Conservation (phyloP, 2,888 invertebrate species). For the Nephrotoma guestfalica region DNA sequence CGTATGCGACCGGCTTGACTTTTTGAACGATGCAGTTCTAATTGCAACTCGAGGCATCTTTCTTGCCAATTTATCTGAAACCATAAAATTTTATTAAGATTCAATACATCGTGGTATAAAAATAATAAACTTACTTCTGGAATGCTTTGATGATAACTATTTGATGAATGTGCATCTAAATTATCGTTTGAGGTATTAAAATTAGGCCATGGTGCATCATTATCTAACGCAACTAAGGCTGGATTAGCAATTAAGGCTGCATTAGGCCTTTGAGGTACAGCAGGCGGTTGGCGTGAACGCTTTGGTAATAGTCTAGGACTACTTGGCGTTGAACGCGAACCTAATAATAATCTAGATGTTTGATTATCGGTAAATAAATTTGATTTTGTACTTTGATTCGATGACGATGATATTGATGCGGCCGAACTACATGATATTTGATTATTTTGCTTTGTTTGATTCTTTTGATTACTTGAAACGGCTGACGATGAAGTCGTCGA, state of each 20-base stretch:
- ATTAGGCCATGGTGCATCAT: conserved; percentile 31
- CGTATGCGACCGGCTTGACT: conserved; percentile 76
- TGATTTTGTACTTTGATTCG: conserved; percentile 1
- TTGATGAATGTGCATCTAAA: conserved; percentile 28
- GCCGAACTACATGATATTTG: conserved; percentile 10
- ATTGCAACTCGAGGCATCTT: conserved; percentile 68
- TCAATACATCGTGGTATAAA: background rate
- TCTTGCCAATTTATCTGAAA: conserved; percentile 71
- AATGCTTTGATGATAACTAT: conserved; percentile 32
- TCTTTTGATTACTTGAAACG: conserved; percentile 5
- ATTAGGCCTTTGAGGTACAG: conserved; percentile 25
- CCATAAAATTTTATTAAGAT: background rate
- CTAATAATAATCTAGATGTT: conserved; percentile 7
- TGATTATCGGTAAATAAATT: conserved; percentile 9
- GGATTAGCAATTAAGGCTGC: conserved; percentile 19
- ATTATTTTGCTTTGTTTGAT: conserved; percentile 2
- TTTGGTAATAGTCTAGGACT: conserved; percentile 56
- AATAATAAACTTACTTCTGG: conserved; percentile 25
- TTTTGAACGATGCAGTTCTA: conserved; percentile 72
- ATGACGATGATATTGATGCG: background rate
- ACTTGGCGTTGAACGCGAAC: conserved; percentile 48
- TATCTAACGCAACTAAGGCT: conserved; percentile 23
- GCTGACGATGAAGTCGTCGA: background rate
- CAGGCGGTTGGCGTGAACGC: conserved; percentile 29
- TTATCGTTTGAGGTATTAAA: conserved; percentile 27